Percentiles rank a stretch among this genome's conserved stretches.
phyloP scores from a whole-genome alignment of 2,797 vertebrate genomes.

The Onychomys leucogaster region DNA sequence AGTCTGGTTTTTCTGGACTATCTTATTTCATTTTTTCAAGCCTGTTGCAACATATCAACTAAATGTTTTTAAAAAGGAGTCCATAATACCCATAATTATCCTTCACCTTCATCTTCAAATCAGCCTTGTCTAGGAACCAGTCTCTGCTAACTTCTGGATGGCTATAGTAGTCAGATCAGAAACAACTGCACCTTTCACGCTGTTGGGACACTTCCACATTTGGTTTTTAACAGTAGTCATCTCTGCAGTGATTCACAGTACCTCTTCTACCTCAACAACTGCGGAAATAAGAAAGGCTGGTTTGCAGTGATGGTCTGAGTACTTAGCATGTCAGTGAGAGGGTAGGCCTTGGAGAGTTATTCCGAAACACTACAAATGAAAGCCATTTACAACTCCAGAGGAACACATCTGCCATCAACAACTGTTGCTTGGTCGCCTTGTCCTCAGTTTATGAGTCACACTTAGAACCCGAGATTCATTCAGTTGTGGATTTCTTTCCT shows the following conservation, averaged over 20 bases:
- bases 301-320: background rate
- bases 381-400: slow-evolving; percentile 28
- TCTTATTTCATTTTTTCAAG: background rate
- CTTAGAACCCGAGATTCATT: slow-evolving; percentile 17
- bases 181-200: background rate
- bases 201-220: background rate
- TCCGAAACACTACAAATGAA: slow-evolving; percentile 42
- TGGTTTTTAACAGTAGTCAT: background rate
- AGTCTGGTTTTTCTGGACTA: background rate
- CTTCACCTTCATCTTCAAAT: background rate
- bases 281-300: background rate
- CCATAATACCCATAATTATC: background rate
- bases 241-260: slow-evolving; percentile 46
- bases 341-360: slow-evolving; percentile 48
- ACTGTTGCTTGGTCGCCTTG: background rate
- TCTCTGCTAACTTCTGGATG: background rate
- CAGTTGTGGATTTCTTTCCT: slow-evolving; percentile 10
- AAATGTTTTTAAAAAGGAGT: background rate
- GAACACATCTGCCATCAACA: background rate
- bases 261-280: slow-evolving; percentile 46
- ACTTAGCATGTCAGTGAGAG: slow-evolving; percentile 11
- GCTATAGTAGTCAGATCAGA: background rate
- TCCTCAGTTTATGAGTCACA: slow-evolving; percentile 16
- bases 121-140: background rate
- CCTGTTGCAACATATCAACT: background rate